A percentile compares a stretch with the other conserved stretches of the same genome.
Evolutionary conservation across 2,113 vertebrate genomes (phyloP).

Genomic region (Agelaius phoeniceus): DNA sequence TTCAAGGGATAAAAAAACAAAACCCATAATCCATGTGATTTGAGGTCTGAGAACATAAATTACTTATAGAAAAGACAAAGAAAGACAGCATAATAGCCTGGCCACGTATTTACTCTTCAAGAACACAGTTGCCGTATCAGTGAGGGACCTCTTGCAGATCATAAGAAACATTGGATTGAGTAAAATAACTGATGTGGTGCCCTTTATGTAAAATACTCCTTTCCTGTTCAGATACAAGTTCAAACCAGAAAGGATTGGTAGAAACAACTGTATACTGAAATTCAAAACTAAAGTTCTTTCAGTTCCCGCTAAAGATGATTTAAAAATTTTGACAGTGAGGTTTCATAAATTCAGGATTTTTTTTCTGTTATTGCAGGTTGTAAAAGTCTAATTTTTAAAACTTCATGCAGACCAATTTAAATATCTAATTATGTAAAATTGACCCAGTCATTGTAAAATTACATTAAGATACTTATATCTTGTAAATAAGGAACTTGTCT

Average conservation of each 20-base stretch:
- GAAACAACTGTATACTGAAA: background rate
- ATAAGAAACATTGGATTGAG: background rate
- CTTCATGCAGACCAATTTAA: background rate
- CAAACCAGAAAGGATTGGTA: background rate
- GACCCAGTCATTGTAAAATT: background rate
- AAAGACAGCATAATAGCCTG: background rate
- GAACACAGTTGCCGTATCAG: background rate
- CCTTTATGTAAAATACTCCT: background rate
- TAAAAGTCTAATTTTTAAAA: background rate
- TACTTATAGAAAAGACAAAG: background rate
- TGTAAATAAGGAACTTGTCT: background rate
- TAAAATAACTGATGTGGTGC: background rate
- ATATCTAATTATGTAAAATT: background rate
- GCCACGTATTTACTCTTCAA: background rate
- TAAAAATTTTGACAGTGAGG: background rate
- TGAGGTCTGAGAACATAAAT: background rate
- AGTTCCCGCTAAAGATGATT: background rate
- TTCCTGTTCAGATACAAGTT: background rate
- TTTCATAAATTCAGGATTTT: background rate
- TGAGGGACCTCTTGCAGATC: background rate
- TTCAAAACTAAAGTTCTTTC: background rate
- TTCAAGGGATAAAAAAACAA: background rate
- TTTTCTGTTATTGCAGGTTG: background rate
- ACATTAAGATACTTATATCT: background rate
- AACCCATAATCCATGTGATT: background rate